Evolutionary conservation across 2,888 invertebrate species (phyloP).

Genomic region (Eustalomyia histrio): DNA sequence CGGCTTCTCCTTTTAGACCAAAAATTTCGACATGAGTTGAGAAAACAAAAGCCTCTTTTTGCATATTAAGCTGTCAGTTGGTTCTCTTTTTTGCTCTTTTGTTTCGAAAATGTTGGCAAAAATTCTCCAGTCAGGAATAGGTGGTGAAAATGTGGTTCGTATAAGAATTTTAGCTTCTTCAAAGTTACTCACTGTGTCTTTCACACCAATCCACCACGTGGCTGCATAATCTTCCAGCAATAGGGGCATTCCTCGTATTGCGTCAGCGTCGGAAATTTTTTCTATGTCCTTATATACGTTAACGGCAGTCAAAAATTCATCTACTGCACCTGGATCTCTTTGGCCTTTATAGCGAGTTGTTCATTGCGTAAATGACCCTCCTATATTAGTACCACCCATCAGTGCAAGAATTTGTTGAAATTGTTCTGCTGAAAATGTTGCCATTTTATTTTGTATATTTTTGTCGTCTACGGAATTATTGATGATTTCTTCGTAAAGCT

Average conservation of each 20-base stretch:
- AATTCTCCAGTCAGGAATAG: no score
- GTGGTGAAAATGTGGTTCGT: constrained; percentile 34
- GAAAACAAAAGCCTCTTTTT: no score
- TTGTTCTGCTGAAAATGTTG: constrained; percentile 38
- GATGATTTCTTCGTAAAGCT: no score
- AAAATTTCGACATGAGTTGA: no score
- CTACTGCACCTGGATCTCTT: constrained; percentile 54
- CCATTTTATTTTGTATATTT: constrained; percentile 18
- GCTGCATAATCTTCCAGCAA: constrained; percentile 58
- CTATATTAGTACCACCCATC: constrained; percentile 5
- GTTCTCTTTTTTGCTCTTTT: no score
- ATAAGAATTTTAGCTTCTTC: constrained; percentile 30
- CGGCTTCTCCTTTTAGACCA: no score
- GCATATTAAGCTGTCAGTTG: no score
- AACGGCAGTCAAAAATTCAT: constrained; percentile 55
- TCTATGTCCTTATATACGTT: constrained; percentile 62
- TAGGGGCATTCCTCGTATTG: constrained; percentile 58
- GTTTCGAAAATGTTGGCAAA: no score
- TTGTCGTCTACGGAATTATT: no score
- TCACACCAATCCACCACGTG: constrained; percentile 64
- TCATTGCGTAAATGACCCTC: constrained; percentile 53
- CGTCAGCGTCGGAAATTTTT: constrained; percentile 51
- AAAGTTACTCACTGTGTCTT: constrained; percentile 28
- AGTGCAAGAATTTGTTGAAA: constrained; percentile 45
- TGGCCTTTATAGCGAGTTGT: constrained; percentile 50